phyloP scores from a whole-genome alignment of 2,113 vertebrate species.

The Chiloscyllium plagiosum region DNA sequence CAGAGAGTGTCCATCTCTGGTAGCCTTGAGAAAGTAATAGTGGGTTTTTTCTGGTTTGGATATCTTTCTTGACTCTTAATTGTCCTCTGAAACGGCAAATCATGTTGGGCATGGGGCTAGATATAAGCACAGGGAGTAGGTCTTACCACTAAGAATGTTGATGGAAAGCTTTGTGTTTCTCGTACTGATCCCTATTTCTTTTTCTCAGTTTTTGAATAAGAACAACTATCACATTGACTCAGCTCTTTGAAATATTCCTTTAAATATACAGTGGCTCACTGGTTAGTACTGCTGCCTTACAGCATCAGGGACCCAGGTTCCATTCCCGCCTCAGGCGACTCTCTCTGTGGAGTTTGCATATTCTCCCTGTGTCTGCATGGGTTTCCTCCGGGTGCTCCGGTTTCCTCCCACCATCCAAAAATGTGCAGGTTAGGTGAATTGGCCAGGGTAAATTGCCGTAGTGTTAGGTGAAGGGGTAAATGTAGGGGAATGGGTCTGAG shows the following conservation, averaged over 20 bases:
- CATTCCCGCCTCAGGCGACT: no score
- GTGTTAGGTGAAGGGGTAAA: no score
- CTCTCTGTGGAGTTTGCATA: no score
- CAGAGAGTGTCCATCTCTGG: not conserved
- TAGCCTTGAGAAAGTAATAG: not conserved
- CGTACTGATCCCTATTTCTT: not conserved
- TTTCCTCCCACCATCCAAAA: no score
- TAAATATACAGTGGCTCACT: no score
- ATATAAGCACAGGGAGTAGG: not conserved
- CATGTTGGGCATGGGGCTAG: not conserved
- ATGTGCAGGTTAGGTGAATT: no score
- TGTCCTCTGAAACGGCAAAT: not conserved
- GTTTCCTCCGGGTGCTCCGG: no score
- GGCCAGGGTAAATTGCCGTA: no score
- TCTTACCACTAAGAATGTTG: not conserved
- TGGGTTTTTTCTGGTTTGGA: not conserved
- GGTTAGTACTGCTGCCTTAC: no score
- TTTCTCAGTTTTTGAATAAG: not conserved
- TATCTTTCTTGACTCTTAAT: not conserved
- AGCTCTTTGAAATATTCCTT: not conserved
- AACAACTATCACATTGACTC: not conserved
- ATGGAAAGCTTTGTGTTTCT: not conserved
- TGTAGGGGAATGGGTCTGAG: no score
- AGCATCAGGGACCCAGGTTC: no score
- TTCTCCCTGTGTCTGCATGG: no score